Base-by-base conservation (phyloP, 1,140 invertebrate species). In the Nephila pilipes region DNA sequence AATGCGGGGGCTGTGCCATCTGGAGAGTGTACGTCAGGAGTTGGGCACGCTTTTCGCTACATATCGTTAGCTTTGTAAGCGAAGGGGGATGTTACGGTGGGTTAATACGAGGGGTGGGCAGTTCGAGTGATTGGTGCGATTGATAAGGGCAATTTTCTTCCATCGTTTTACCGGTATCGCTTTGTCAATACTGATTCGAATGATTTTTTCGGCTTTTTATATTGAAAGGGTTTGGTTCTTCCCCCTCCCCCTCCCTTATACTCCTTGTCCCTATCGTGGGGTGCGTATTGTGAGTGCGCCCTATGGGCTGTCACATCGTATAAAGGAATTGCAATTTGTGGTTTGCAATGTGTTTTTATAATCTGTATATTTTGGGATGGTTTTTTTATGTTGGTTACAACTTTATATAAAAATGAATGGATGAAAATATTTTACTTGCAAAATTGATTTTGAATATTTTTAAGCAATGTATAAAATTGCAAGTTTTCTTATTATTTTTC, bases 51-150 rank as follows among this genome's bases (percentile, higher is more conserved):
- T 81, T 91, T 91, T 83, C 55, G 89, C 87, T 69, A 90, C 88
- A 90, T 90, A 90, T 90, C 88, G 88, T 90, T 90, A 65, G 88
- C 65, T 90, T 90, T 90, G 75, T 90, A 90, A 69, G 88, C 20
- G 69, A 69, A 32, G n/a, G 12, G 57, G 75, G 38, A 18, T 63
- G 54, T 55, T 83, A 20, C 46, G 79, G 80, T 91, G 58, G 87
- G 36, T 89, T 83, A 91, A 83, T 83, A 57, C 69, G 57, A 46
- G 89, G 89, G 25, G 22, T 20, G 89, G 79, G 29, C 5, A 20
- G 65, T 60, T 16, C 38, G 46, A 81, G 80, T 83, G 89, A 91
- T 91, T 91, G 89, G 79, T 57, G 38, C 89, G 89, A 91, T 91
- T 91, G 89, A 91, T 91, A 91, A 79, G 79, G 89, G 89, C 57